These are phyloP conservation scores for Stigmatopora nigra DNA, from an alignment of 2,113 vertebrate genomes.

Conservation along the genomic window DNA sequence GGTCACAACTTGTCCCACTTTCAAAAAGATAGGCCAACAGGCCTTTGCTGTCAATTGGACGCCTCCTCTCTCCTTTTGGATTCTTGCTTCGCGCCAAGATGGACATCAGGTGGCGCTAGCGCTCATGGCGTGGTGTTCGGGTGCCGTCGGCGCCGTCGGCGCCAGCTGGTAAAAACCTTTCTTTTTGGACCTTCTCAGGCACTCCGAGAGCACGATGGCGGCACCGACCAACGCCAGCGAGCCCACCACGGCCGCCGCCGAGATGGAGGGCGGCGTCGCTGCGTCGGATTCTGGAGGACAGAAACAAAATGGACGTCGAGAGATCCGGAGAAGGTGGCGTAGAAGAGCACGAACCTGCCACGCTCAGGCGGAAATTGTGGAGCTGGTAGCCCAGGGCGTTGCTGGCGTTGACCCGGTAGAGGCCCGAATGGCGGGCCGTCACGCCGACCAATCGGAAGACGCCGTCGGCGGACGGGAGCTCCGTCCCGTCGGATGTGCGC, in stretches of 20 bases:
- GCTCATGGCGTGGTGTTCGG: slow-evolving; percentile 13
- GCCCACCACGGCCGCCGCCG: slow-evolving; percentile 3
- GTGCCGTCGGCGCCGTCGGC: slow-evolving; percentile 27
- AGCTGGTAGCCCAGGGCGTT: slow-evolving; percentile 64
- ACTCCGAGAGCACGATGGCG: slow-evolving; percentile 25
- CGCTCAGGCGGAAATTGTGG: slow-evolving; percentile 57
- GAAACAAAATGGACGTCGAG: background rate
- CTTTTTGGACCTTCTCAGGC: slow-evolving; percentile 54
- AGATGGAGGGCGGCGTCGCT: slow-evolving; percentile 20
- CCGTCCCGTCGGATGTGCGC: slow-evolving; percentile 49
- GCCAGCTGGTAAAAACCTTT: slow-evolving; percentile 65
- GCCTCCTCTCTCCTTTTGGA: background rate
- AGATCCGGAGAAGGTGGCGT: background rate
- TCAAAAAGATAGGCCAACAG: too few relatives aligned
- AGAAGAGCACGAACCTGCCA: slow-evolving; percentile 41
- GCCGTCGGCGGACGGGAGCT: slow-evolving; percentile 48
- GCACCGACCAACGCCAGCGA: slow-evolving; percentile 7
- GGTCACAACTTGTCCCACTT: too few relatives aligned
- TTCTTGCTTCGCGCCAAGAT: background rate
- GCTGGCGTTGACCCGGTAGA: slow-evolving; percentile 68
- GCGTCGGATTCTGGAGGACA: slow-evolving; percentile 32
- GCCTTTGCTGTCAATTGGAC: too few relatives aligned
- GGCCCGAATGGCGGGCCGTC: slow-evolving; percentile 54
- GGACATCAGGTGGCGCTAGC: background rate
- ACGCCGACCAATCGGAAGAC: slow-evolving; percentile 64